Conservation (phyloP, 2,797 vertebrate genomes). For the Simalia tracyae region DNA sequence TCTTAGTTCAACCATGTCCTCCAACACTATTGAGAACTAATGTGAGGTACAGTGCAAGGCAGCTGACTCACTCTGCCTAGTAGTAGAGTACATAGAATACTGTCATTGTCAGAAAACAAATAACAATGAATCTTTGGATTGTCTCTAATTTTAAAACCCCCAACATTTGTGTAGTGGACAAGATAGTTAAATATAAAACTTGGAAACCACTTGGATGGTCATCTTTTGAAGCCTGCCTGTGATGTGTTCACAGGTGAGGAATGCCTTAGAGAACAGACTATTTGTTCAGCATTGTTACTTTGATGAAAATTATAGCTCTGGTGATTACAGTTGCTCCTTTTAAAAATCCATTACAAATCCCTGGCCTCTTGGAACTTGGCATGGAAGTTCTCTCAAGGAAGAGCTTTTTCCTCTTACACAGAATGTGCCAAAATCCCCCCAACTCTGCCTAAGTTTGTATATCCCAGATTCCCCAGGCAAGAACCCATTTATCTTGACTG, state of each 20-base stretch:
- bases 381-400: neutral
- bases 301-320: constrained; percentile 30
- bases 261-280: constrained; percentile 6
- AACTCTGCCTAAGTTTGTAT: neutral
- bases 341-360: constrained; percentile 32
- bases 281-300: constrained; percentile 47
- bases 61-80: neutral
- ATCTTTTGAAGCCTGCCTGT: constrained; percentile 56
- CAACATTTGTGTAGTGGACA: neutral
- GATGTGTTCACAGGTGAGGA: constrained; percentile 33
- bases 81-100: neutral
- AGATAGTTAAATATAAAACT: constrained; percentile 44
- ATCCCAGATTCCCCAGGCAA: constrained; percentile 27
- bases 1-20: neutral
- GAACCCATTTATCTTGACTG: constrained; percentile 12
- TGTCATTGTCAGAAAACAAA: neutral
- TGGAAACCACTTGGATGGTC: constrained; percentile 39
- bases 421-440: constrained; percentile 2
- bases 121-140: neutral
- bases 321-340: constrained; percentile 32
- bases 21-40: neutral
- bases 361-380: constrained; percentile 10
- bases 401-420: neutral
- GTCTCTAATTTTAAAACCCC: neutral
- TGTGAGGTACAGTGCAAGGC: neutral